Evolutionary conservation across 2,888 invertebrate genomes (phyloP), one percentile per base, ranked within the genome.

Genomic region (Apotomis turbidana): DNA sequence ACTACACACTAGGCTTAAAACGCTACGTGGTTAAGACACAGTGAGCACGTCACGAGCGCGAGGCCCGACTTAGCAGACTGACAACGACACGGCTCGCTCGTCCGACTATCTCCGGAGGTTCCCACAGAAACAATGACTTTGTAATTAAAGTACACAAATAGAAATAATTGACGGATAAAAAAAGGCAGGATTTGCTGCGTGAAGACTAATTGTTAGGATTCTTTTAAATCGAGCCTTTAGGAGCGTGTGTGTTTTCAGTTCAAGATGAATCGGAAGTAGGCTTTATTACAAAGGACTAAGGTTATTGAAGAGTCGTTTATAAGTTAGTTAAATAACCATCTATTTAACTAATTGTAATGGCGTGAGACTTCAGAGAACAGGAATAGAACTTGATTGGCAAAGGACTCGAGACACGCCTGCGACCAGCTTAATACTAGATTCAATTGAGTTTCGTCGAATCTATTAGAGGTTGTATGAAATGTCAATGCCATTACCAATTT

Each of bases 121-220:
- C 72, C 72, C 72, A 72, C 72, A 68, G 64, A 60, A 51, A 72
- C 72, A 72, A 72, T 71, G 60, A 49, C 15, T 27, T 59, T 12
- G 44, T 58, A 72, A 72, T 72, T 63, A 68, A 72, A 72, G 27
- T 61, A 72, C 62, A 52, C 13, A 63, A 72, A 72, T 72, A 72
- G 72, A 72, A 63, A 63, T 72, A 72, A 72, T 68, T 68, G 71
- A 5, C 6, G 55, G 41, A 54, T 36, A 72, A 72, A 72, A 72
- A 72, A 68, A 52, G 57, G 52, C 68, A 72, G 72, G 68, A 72
- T 72, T 68, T 46, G 71, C 44, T 44, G 68, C 72, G 68, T 72
- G 72, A 68, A 59, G 13, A 12, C 15, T 63, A 72, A 72, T 68
- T 57, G 66, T 49, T 38, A 13, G 51, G 54, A 52, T 71, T 49